A percentile compares a stretch with the other conserved stretches of the same genome.
phyloP scores from a whole-genome alignment of 2,797 vertebrate genomes.

The Oryzias sinensis region DNA sequence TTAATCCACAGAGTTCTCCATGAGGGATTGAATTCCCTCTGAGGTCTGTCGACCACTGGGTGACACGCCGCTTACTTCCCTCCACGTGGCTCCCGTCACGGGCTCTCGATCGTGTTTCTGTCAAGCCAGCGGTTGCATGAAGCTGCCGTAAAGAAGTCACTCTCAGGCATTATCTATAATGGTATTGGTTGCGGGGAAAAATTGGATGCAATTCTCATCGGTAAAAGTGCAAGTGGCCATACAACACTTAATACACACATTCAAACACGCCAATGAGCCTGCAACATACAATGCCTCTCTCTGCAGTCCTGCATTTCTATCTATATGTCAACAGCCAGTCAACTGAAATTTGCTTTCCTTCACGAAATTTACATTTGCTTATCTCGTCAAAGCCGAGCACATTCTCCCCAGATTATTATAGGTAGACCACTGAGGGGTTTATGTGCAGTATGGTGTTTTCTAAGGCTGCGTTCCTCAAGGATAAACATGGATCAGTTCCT shows the following conservation, averaged over 20 bases:
- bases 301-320: constrained; percentile 15
- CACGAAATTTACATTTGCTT: constrained; percentile 31
- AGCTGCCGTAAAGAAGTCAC: constrained; percentile 14
- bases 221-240: constrained; percentile 35
- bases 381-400: constrained; percentile 22
- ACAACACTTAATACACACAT: constrained; percentile 13
- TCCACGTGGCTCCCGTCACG: constrained; percentile 35
- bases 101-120: constrained; percentile 25
- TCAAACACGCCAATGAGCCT: constrained; percentile 3
- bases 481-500: constrained; percentile 53
- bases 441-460: constrained; percentile 20
- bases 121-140: constrained; percentile 26
- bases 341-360: constrained; percentile 25
- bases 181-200: constrained; percentile 32
- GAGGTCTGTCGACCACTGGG: constrained; percentile 36
- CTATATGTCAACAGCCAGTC: constrained; percentile 26
- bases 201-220: constrained; percentile 14
- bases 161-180: constrained; percentile 43
- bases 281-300: constrained; percentile 4
- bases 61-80: constrained; percentile 36
- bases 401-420: constrained; percentile 19
- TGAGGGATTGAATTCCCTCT: constrained; percentile 62
- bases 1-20: constrained; percentile 59
- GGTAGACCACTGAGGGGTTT: constrained; percentile 10
- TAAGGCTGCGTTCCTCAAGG: constrained; percentile 39